A percentile compares a stretch with the other conserved stretches of the same genome.
phyloP scores from a whole-genome alignment of 64 coral and sea anemone species.

The Montipora foliosa region DNA sequence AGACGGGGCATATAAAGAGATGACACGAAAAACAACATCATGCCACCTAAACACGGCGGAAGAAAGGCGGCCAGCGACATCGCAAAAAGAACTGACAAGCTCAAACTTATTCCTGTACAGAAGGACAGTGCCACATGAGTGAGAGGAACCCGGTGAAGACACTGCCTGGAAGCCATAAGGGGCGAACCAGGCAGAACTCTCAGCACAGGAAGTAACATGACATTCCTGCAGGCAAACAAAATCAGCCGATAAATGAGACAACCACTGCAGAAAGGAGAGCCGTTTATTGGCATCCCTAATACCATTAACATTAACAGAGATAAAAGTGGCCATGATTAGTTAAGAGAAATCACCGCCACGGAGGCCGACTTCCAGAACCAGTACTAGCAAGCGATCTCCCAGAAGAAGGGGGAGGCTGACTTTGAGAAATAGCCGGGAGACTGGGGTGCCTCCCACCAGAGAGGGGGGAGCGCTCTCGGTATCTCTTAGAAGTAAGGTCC shows the following conservation, averaged over 20 bases:
- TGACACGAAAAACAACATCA: background rate
- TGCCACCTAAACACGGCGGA: background rate
- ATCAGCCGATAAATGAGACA: background rate
- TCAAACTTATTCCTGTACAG: background rate
- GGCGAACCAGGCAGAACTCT: constrained; percentile 31
- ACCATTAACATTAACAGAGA: constrained; percentile 40
- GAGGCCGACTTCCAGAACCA: too few species aligned
- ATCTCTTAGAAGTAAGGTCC: too few species aligned
- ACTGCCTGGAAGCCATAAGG: background rate
- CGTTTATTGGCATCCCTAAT: background rate
- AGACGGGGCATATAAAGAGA: constrained; percentile 31
- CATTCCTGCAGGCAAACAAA: constrained; percentile 64
- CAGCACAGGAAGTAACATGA: constrained; percentile 19
- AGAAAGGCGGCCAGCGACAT: background rate
- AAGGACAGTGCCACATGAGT: background rate
- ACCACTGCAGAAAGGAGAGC: constrained; percentile 2
- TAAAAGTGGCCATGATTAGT: background rate
- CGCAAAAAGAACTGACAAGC: background rate
- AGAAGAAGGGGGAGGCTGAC: too few species aligned
- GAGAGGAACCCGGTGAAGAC: background rate
- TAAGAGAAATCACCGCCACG: background rate
- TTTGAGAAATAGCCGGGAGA: too few species aligned
- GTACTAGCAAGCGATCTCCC: too few species aligned
- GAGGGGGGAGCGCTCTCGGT: too few species aligned
- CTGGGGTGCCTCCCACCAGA: too few species aligned